phyloP scores from a whole-genome alignment of 1,140 invertebrate genomes.

The Drosophila melanica region DNA sequence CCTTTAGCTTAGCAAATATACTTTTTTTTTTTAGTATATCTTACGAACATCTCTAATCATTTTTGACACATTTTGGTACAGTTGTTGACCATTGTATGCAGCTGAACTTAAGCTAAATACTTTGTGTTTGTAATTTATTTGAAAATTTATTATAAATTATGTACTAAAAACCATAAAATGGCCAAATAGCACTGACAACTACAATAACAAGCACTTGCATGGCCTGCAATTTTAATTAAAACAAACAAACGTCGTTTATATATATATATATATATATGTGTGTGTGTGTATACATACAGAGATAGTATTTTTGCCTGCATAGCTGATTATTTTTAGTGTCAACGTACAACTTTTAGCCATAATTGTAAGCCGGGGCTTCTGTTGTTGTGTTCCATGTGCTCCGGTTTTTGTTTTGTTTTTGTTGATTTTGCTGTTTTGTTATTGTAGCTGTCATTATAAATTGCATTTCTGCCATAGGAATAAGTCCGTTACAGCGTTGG shows the following conservation, averaged over 20 bases:
- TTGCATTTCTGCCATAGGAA: constrained; percentile 63
- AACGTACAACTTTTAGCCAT: constrained; percentile 64
- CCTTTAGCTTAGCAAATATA: neutral
- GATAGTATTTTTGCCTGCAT: constrained; percentile 13
- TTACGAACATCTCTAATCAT: constrained; percentile 14
- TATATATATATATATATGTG: constrained; percentile 1
- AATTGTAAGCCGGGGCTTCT: constrained; percentile 52
- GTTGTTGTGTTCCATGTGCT: constrained; percentile 18
- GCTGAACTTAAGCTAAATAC: constrained; percentile 44
- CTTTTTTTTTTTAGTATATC: neutral
- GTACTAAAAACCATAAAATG: constrained; percentile 58
- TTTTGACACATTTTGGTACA: constrained; percentile 10
- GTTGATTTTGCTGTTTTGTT: constrained; percentile 39
- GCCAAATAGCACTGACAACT: constrained; percentile 7
- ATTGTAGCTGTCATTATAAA: constrained; percentile 77
- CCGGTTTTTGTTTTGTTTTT: constrained; percentile 33
- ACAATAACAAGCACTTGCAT: constrained; percentile 30
- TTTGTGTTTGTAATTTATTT: constrained; percentile 76
- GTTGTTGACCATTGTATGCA: constrained; percentile 28
- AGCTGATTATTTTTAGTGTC: constrained; percentile 55
- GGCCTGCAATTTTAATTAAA: constrained; percentile 72
- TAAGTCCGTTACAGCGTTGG: constrained; percentile 31
- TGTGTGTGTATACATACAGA: constrained; percentile 7
- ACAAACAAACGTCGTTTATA: constrained; percentile 59
- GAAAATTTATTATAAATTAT: constrained; percentile 80